phyloP scores from a whole-genome alignment of 2,113 vertebrate species.

The Crotalus helleri region DNA sequence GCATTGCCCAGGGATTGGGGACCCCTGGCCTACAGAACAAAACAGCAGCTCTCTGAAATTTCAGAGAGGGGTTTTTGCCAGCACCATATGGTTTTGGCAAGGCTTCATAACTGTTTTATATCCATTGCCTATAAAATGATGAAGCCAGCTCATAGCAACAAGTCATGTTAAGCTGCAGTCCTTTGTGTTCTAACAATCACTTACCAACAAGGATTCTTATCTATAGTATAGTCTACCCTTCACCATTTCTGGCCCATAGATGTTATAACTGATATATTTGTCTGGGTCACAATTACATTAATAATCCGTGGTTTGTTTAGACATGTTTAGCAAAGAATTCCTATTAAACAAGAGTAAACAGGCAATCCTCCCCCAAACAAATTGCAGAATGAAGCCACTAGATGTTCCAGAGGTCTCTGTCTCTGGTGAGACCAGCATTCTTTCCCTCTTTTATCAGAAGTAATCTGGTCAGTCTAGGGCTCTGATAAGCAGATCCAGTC shows the following conservation, averaged over 20 bases:
- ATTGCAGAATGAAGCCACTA: background rate
- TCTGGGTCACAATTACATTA: background rate
- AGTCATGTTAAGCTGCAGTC: background rate
- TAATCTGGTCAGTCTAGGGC: background rate
- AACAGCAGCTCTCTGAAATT: background rate
- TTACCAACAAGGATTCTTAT: background rate
- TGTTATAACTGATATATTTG: background rate
- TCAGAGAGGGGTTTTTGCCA: background rate
- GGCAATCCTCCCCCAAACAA: background rate
- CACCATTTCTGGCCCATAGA: background rate
- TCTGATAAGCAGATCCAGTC: background rate
- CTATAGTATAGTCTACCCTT: background rate
- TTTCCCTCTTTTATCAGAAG: background rate
- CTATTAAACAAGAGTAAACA: background rate
- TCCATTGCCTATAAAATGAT: background rate
- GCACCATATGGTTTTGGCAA: background rate
- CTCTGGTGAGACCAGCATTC: background rate
- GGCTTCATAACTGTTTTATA: background rate
- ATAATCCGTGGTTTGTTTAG: background rate
- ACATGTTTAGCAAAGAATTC: background rate
- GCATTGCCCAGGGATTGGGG: background rate
- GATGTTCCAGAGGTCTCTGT: background rate
- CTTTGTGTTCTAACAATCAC: background rate
- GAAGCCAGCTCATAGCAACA: background rate
- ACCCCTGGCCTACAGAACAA: background rate